These are phyloP conservation scores for Cancer borealis DNA, from an alignment of 2,888 invertebrate species.

Conservation along the genomic window DNA sequence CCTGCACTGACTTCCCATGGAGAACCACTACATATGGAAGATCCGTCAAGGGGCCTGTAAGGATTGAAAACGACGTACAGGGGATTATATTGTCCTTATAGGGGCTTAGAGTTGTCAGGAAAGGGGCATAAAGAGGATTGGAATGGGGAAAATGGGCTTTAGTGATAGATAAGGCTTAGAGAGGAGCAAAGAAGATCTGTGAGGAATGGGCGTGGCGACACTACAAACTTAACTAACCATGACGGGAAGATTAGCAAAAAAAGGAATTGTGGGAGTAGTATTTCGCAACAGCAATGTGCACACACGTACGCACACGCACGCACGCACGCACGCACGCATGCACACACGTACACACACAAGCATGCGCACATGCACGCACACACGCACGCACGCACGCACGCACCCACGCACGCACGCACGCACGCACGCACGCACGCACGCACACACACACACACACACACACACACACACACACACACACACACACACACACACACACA, in stretches of 20 bases:
- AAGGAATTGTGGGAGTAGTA: not conserved
- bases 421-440: not conserved
- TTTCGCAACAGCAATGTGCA: not conserved
- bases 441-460: constrained; percentile 30
- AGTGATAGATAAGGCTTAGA: not conserved
- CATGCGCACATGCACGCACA: not conserved
- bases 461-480: constrained; percentile 39
- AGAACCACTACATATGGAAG: not conserved
- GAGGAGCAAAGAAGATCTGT: not conserved
- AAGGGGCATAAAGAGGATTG: not conserved
- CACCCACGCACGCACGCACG: not conserved
- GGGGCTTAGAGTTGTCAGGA: not conserved
- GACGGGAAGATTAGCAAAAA: not conserved
- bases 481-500: constrained; percentile 15
- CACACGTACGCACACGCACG: not conserved
- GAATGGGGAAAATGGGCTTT: not conserved
- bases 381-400: not conserved
- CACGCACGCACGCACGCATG: not conserved
- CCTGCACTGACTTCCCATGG: not conserved
- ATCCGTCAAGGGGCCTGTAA: not conserved
- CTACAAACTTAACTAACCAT: not conserved
- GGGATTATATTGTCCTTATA: constrained; percentile 20
- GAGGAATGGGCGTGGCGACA: not conserved
- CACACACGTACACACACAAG: not conserved
- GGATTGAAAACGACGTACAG: not conserved